Percentiles rank a stretch among this genome's conserved stretches.
These are phyloP conservation scores for Dolomedes plantarius DNA, from an alignment of 2,888 invertebrate species.

Conservation along the genomic window DNA sequence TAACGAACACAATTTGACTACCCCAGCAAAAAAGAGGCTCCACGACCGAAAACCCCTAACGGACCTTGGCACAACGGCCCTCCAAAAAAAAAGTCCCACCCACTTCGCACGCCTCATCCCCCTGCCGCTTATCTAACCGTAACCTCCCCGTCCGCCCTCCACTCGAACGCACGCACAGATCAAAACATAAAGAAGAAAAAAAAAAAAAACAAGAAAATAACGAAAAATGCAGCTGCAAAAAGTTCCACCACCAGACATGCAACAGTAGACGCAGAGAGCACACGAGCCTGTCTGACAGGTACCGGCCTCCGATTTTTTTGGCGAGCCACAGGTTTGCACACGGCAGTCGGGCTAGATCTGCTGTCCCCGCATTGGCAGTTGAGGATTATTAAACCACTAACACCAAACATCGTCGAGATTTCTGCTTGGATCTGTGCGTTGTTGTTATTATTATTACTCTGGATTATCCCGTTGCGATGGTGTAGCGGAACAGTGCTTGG, in stretches of 20 bases:
- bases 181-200: background rate
- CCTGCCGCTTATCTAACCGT: background rate
- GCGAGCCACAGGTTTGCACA: constrained; percentile 1
- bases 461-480: background rate
- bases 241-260: background rate
- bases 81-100: background rate
- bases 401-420: background rate
- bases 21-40: too few species aligned
- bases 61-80: background rate
- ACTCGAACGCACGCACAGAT: background rate
- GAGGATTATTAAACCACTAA: background rate
- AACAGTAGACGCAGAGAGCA: background rate
- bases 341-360: too few species aligned
- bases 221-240: background rate
- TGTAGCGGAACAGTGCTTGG: background rate
- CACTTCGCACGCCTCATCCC: background rate
- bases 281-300: constrained; percentile 54
- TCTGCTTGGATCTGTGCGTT: background rate
- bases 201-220: background rate
- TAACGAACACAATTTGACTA: too few species aligned
- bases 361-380: background rate
- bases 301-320: background rate
- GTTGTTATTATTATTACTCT: background rate
- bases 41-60: too few species aligned
- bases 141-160: background rate